A percentile compares a stretch with the other conserved stretches of the same genome.
Conservation (phyloP, 2,113 vertebrate genomes). For the Cichladusa arquata region DNA sequence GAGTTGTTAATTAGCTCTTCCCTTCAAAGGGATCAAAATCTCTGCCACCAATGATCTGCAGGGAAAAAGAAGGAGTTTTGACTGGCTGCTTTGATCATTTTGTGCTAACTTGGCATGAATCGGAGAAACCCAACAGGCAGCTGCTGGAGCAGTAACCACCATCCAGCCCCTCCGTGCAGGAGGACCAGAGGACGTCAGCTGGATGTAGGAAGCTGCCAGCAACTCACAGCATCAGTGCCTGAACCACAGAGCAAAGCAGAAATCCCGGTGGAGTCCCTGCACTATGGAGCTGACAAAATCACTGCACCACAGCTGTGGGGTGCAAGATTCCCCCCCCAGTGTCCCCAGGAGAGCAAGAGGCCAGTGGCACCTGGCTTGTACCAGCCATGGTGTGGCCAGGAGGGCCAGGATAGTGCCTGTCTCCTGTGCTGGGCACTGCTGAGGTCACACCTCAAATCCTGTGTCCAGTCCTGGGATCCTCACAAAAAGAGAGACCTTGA, state of each 20-base stretch:
- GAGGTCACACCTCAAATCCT: neutral
- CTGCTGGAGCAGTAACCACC: neutral
- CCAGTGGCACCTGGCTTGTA: neutral
- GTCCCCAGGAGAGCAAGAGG: neutral
- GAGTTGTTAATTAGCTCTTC: conserved; percentile 22
- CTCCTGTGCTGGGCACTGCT: neutral
- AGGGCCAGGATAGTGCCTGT: neutral
- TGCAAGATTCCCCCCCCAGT: neutral
- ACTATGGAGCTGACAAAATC: neutral
- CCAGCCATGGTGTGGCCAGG: neutral
- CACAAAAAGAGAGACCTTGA: neutral
- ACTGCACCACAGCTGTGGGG: neutral
- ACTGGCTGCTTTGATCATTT: conserved; percentile 26
- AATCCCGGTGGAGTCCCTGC: neutral
- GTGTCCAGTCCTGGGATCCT: neutral
- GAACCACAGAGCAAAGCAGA: neutral
- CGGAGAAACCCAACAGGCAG: neutral
- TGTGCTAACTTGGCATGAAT: neutral
- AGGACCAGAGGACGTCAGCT: neutral
- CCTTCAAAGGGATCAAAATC: conserved; percentile 26
- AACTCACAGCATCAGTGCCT: neutral
- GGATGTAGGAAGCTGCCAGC: neutral
- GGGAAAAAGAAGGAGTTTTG: neutral
- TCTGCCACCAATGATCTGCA: neutral
- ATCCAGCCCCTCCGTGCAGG: neutral